Conservation (phyloP, 30 jellyfish, hydroid and myxozoan species). For the Turritopsis rubra region DNA sequence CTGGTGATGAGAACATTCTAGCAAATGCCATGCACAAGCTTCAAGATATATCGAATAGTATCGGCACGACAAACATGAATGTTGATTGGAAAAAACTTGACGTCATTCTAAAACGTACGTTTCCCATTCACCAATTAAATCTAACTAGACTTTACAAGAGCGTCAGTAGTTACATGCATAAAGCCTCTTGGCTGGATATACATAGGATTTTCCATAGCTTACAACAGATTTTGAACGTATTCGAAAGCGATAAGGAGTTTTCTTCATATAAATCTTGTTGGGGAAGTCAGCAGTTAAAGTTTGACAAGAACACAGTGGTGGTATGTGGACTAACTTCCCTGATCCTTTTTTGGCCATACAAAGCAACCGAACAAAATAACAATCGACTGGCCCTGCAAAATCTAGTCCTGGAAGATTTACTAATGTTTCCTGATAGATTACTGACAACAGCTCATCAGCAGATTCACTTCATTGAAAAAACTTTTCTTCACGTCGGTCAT, state of each 20-base stretch:
- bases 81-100: background rate
- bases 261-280: background rate
- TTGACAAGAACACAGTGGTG: background rate
- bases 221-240: background rate
- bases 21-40: background rate
- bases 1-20: background rate
- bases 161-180: background rate
- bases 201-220: background rate
- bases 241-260: background rate
- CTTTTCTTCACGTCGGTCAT: background rate
- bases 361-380: background rate
- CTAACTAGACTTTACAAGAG: background rate
- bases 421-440: background rate
- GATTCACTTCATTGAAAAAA: background rate
- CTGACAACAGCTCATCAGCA: background rate
- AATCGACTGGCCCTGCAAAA: background rate
- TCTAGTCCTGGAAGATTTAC: background rate
- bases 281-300: background rate
- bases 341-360: constrained; percentile 10
- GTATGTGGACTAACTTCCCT: background rate
- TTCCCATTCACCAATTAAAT: background rate
- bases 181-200: background rate
- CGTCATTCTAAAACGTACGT: background rate
- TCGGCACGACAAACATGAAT: background rate
- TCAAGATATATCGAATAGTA: background rate